phyloP scores from a whole-genome alignment of 1,140 invertebrate species.

The Rhagoletis pomonella region DNA sequence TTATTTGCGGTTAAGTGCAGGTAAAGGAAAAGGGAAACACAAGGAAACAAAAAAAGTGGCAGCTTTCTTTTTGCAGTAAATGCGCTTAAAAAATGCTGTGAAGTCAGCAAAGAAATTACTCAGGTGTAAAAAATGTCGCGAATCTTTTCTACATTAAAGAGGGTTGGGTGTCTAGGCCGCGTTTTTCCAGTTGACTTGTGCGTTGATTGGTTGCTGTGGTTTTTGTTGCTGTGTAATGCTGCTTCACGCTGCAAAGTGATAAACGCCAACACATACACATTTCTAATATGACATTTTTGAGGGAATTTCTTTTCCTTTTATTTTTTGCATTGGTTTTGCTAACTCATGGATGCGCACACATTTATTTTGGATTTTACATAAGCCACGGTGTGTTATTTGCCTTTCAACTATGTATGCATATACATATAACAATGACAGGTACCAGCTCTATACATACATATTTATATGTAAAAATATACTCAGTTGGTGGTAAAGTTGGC shows the following conservation, averaged over 20 bases:
- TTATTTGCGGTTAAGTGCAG: neutral
- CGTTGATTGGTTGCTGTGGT: too few relatives aligned
- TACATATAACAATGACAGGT: too few relatives aligned
- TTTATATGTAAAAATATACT: too few relatives aligned
- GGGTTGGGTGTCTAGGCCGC: neutral
- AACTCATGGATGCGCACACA: neutral
- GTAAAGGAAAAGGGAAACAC: neutral
- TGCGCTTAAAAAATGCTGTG: too few relatives aligned
- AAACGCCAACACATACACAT: conserved; percentile 14
- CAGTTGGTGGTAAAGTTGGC: neutral
- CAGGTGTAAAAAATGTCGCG: neutral
- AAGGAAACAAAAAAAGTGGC: neutral
- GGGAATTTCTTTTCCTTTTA: neutral
- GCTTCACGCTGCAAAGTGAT: neutral
- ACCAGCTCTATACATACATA: too few relatives aligned
- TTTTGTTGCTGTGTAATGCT: neutral
- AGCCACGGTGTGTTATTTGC: neutral
- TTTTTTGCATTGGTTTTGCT: neutral
- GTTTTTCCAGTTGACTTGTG: neutral
- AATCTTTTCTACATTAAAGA: too few relatives aligned
- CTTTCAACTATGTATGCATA: too few relatives aligned
- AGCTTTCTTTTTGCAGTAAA: too few relatives aligned
- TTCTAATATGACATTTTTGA: conserved; percentile 16
- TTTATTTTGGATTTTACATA: neutral
- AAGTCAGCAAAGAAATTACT: neutral